Evolutionary conservation across 2,888 invertebrate genomes (phyloP), one percentile per base, ranked within the genome.

Genomic region (Parelbella ahira): DNA sequence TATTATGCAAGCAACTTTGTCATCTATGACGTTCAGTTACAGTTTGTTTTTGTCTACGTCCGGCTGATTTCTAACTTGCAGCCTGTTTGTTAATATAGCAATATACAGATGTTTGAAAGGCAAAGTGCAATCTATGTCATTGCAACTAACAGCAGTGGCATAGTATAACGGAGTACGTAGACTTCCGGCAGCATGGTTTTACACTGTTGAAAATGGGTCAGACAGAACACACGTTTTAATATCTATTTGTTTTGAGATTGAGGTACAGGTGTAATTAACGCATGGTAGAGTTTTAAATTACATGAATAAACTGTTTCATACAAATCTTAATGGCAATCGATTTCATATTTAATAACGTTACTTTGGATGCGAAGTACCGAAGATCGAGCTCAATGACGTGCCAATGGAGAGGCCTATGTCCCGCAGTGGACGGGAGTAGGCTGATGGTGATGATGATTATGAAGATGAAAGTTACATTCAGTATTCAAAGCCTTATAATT

Each of bases 141-240:
- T 45, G 50, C 38, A 39, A 30, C 44, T 32, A 51, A 42, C 49
- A 48, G 48, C 39, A 44, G 13, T 60, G 57, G 19, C 58, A 59
- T 50, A 60, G 56, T 58, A 64, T 39, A 37, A 44, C 27, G 48
- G 47, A 49, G 45, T 58, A 49, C 46, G 47, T 47, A 20, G 51
- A 54, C 55, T 63, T 65, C 62, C 66, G 60, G 58, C 63, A 54
- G 54, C 54, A 51, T 58, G 56, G 58, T 51, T 49, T 58, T 58
- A n/a, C 48, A 47, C 55, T 50, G 45, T 41, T 48, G 39, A 39
- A 58, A 62, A 61, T 64, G 32, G 60, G 61, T 58, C 59, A n/a
- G n/a, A 59, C 47, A 44, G 13, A 2, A 5, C 6, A 4, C 4
- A n/a, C 1, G n/a, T 25, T 12, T 25, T 12, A 25, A 25, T 25